phyloP scores from a whole-genome alignment of 2,888 invertebrate species.

The Stictocephala bisonia region DNA sequence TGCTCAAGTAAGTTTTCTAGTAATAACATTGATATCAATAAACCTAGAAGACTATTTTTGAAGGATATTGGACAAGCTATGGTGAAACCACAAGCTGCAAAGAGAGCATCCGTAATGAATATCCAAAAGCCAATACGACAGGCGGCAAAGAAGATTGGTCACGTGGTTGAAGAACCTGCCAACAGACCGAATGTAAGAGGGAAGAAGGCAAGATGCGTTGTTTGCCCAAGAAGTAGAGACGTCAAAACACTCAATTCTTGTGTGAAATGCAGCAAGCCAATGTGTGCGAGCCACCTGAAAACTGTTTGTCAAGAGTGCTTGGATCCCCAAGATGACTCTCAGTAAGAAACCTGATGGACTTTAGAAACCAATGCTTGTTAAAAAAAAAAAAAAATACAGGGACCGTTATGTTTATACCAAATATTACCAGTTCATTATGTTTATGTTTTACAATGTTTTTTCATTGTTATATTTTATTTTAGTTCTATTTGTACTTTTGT shows the following conservation, averaged over 20 bases:
- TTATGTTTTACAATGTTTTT: too few species aligned
- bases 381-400: not conserved
- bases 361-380: not conserved
- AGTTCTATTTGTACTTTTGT: too few species aligned
- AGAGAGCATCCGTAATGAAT: not conserved
- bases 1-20: conserved; percentile 27
- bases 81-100: conserved; percentile 22
- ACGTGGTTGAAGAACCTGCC: not conserved
- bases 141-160: conserved; percentile 21
- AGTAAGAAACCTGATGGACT: not conserved
- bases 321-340: conserved; percentile 15
- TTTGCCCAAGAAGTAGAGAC: conserved; percentile 41
- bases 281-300: conserved; percentile 29
- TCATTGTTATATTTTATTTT: not conserved
- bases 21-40: not conserved
- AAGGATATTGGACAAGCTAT: conserved; percentile 8
- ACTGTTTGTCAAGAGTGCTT: conserved; percentile 28
- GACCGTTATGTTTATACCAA: not conserved
- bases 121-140: conserved; percentile 24
- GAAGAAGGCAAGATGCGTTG: conserved; percentile 18
- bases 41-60: conserved; percentile 35
- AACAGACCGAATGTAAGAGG: conserved; percentile 23
- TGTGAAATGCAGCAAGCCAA: conserved; percentile 36
- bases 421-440: too few species aligned
- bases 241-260: conserved; percentile 27